Evolutionary conservation across 2,888 invertebrate species (phyloP).

Genomic region (Macropis europaea): DNA sequence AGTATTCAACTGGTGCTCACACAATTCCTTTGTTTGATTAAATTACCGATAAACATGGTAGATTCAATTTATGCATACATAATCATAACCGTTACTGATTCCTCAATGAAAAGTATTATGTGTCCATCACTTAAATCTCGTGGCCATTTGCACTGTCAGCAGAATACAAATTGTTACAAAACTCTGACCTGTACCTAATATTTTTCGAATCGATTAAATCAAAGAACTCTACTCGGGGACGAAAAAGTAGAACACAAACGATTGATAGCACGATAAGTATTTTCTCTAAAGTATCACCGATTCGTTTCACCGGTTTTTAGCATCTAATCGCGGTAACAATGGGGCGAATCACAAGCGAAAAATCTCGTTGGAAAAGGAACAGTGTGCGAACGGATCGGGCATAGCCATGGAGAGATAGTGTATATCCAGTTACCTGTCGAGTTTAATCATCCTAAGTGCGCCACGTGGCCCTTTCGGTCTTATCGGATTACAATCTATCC

Average conservation of each 20-base stretch:
- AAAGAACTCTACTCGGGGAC: conserved; percentile 11
- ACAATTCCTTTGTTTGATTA: no score
- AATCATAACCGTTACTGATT: no score
- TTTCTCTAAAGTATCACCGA: background rate
- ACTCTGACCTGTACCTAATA: no score
- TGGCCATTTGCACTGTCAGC: no score
- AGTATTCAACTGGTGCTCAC: no score
- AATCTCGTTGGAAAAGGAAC: conserved; percentile 9
- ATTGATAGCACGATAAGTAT: conserved; percentile 25
- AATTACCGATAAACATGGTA: background rate
- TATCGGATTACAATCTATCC: conserved; percentile 66
- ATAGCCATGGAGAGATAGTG: conserved; percentile 16
- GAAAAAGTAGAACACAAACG: conserved; percentile 17
- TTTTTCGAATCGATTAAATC: conserved; percentile 13
- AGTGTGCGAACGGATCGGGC: background rate
- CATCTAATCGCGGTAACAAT: conserved; percentile 33
- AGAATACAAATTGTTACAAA: no score
- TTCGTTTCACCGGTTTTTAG: conserved; percentile 11
- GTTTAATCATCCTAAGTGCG: conserved; percentile 75
- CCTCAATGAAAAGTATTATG: no score
- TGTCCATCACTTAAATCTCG: no score
- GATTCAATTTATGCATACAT: no score
- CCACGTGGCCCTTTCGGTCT: conserved; percentile 57
- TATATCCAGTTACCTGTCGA: conserved; percentile 58
- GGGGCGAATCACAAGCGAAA: background rate